These are phyloP conservation scores for Holacanthella duospinosa DNA, from an alignment of 2,888 invertebrate species.

Conservation along the genomic window DNA sequence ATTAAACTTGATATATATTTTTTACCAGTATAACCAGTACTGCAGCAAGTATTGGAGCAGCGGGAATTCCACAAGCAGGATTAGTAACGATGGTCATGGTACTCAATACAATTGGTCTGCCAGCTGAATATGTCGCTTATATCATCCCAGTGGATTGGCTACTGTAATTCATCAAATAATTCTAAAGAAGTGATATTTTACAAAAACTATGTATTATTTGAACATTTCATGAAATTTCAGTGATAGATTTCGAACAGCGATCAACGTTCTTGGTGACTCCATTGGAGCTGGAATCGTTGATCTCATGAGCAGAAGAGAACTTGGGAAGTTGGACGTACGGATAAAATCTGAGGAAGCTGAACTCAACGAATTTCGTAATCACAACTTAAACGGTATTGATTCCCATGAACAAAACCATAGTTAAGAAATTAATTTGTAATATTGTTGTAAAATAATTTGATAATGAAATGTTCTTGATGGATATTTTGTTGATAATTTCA, in stretches of 20 bases:
- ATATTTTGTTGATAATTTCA: too few species aligned
- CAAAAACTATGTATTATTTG: neutral
- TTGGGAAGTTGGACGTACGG: neutral
- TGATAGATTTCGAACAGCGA: neutral
- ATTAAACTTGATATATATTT: neutral
- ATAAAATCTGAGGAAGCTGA: neutral
- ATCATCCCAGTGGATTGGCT: constrained; percentile 43
- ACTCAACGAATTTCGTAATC: neutral
- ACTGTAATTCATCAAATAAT: constrained; percentile 38
- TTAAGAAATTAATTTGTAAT: too few species aligned
- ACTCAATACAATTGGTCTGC: constrained; percentile 41
- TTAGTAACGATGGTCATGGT: constrained; percentile 47
- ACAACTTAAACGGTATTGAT: neutral
- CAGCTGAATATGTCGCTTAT: constrained; percentile 41
- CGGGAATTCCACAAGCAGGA: constrained; percentile 48
- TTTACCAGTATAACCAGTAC: constrained; percentile 47
- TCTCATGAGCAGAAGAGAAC: neutral
- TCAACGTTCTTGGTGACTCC: neutral
- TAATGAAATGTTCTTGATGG: too few species aligned
- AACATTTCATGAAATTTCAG: neutral
- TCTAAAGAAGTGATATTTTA: neutral
- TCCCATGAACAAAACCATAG: too few species aligned
- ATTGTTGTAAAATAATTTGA: too few species aligned
- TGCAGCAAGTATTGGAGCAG: constrained; percentile 50
- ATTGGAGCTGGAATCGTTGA: neutral